Evolutionary conservation across 1,140 invertebrate species (phyloP).

Genomic region (Oedothorax gibbosus): DNA sequence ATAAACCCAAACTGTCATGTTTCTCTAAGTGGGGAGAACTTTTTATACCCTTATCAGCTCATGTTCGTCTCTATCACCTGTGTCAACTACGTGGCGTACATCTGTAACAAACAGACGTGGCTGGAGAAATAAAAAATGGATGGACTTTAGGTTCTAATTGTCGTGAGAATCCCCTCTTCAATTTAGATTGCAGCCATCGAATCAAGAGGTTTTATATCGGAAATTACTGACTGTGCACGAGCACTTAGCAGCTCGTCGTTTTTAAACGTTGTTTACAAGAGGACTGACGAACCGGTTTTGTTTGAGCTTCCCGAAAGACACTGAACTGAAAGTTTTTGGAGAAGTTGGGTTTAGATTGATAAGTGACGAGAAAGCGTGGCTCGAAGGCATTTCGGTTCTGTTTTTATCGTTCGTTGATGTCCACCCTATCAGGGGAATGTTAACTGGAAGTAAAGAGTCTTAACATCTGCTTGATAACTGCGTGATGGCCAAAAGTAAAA

Average conservation of each 20-base stretch:
- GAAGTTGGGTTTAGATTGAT: constrained; percentile 25
- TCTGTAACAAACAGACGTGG: constrained; percentile 19
- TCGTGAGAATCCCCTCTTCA: constrained; percentile 8
- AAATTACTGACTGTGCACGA: constrained; percentile 36
- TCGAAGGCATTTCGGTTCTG: neutral
- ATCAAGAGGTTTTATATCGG: constrained; percentile 18
- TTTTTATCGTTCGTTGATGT: neutral
- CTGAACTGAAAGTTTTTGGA: constrained; percentile 1
- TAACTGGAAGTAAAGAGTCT: neutral
- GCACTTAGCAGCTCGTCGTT: constrained; percentile 45
- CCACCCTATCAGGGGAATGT: neutral
- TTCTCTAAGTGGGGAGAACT: constrained; percentile 30
- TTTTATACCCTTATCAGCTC: constrained; percentile 10
- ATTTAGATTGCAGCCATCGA: constrained; percentile 21
- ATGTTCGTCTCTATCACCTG: constrained; percentile 26
- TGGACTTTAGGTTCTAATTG: constrained; percentile 12
- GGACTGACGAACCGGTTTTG: constrained; percentile 19
- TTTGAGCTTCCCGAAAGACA: constrained; percentile 18
- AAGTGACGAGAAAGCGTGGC: constrained; percentile 13
- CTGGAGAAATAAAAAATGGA: constrained; percentile 17
- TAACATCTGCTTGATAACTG: constrained; percentile 11
- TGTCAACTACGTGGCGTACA: constrained; percentile 46
- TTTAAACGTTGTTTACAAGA: constrained; percentile 49
- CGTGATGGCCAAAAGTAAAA: no score
- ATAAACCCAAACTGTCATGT: constrained; percentile 37